Conservation (phyloP, 2,113 vertebrate genomes). For the Neogobius melanostomus region DNA sequence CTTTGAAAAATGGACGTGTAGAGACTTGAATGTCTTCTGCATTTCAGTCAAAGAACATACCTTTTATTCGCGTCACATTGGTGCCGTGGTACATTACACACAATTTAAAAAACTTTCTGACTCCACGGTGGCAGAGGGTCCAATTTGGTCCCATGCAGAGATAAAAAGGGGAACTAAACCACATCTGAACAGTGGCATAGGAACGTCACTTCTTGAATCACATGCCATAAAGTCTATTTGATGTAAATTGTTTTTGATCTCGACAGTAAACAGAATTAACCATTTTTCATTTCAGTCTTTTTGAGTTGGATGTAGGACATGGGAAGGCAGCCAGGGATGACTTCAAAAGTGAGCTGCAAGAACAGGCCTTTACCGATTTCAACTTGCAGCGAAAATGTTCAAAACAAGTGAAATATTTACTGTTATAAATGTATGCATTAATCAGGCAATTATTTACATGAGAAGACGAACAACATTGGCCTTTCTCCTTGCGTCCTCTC, state of each 20-base stretch:
- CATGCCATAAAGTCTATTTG: conserved; percentile 3
- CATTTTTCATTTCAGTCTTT: not conserved
- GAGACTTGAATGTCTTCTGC: conserved; percentile 28
- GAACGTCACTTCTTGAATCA: not conserved
- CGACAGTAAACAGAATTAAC: conserved; percentile 8
- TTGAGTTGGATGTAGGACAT: conserved; percentile 10
- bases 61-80: conserved; percentile 13
- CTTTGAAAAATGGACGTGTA: conserved; percentile 35
- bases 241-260: conserved; percentile 10
- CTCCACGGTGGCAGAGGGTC: not conserved
- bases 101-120: not conserved
- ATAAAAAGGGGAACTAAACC: not conserved
- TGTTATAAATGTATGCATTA: not conserved
- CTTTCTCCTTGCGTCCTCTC: too few relatives aligned
- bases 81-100: not conserved
- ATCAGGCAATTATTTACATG: not conserved
- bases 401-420: too few relatives aligned
- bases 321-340: conserved; percentile 6
- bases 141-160: not conserved
- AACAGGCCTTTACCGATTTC: conserved; percentile 7
- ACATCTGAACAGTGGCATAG: not conserved
- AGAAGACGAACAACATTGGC: too few relatives aligned
- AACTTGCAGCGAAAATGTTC: not conserved
- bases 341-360: conserved; percentile 8
- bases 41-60: conserved; percentile 6